Percentiles rank a stretch among this genome's conserved stretches.
Evolutionary conservation across 2,113 vertebrate genomes (phyloP).

Genomic region (Lipotes vexillifer): DNA sequence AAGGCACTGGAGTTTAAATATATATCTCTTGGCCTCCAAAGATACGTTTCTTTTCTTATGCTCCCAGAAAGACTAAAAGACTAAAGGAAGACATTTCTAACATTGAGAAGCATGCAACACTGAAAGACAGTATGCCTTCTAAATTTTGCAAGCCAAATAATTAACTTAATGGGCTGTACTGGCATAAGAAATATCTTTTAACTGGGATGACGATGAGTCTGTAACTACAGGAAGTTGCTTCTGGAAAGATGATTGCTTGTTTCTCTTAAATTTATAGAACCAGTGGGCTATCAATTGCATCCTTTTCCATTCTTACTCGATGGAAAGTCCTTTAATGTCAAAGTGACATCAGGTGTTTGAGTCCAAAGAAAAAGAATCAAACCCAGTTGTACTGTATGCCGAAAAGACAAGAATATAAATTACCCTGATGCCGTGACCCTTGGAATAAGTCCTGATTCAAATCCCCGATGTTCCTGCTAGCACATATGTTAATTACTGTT

Average conservation of each 20-base stretch:
- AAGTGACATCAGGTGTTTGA: background rate
- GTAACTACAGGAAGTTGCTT: background rate
- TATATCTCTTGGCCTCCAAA: background rate
- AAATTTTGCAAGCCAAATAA: background rate
- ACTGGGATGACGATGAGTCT: too few relatives aligned
- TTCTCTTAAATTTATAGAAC: background rate
- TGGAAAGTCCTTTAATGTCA: background rate
- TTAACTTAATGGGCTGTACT: background rate
- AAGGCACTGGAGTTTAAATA: background rate
- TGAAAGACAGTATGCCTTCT: background rate
- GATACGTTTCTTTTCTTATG: background rate
- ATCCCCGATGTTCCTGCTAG: background rate
- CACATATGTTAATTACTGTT: background rate
- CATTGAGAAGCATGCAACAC: rapidly evolving
- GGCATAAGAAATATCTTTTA: background rate
- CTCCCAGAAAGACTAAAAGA: background rate
- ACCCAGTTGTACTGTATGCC: too few relatives aligned
- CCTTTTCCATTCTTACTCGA: background rate
- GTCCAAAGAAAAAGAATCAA: background rate
- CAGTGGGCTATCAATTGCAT: rapidly evolving
- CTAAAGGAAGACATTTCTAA: background rate
- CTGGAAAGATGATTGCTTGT: background rate
- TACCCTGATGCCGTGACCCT: too few relatives aligned
- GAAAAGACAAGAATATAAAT: background rate
- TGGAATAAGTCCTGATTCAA: too few relatives aligned